Conservation (phyloP, 2,888 invertebrate species). For the Dilophus febrilis region DNA sequence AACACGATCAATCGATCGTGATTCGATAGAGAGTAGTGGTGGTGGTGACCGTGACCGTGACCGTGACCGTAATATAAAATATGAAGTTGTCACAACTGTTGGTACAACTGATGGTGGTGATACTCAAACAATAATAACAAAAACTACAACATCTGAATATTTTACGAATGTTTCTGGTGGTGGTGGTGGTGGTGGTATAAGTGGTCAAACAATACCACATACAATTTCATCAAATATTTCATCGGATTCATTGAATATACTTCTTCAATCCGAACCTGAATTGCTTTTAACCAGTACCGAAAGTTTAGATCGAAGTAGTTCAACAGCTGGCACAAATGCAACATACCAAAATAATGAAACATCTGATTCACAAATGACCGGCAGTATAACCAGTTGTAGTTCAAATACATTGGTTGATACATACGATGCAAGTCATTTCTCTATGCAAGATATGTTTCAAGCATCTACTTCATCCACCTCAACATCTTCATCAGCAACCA, state of each 20-base stretch:
- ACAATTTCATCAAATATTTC: slow-evolving; percentile 24
- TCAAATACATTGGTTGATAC: slow-evolving; percentile 70
- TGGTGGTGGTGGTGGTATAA: background rate
- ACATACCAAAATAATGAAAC: slow-evolving; percentile 72
- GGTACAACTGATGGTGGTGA: slow-evolving; percentile 2
- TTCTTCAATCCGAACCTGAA: slow-evolving; percentile 32
- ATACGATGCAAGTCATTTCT: background rate
- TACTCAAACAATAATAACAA: slow-evolving; percentile 7
- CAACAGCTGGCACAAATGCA: slow-evolving; percentile 64
- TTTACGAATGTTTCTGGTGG: slow-evolving; percentile 5
- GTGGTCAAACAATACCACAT: no score
- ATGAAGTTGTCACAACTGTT: slow-evolving; percentile 13
- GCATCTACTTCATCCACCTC: background rate
- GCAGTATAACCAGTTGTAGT: slow-evolving; percentile 66
- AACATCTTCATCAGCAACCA: background rate
- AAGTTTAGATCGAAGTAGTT: slow-evolving; percentile 52
- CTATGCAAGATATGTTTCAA: background rate
- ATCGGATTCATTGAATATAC: slow-evolving; percentile 20
- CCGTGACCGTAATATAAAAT: no score
- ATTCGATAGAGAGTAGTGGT: slow-evolving; percentile 11
- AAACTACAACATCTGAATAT: slow-evolving; percentile 8
- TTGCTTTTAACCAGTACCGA: slow-evolving; percentile 49
- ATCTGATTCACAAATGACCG: slow-evolving; percentile 70
- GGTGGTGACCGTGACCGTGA: slow-evolving; percentile 14
- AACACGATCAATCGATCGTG: slow-evolving; percentile 13